A percentile compares a stretch with the other conserved stretches of the same genome.
Evolutionary conservation across 2,113 vertebrate species (phyloP).

Genomic region (Rhineura floridana): DNA sequence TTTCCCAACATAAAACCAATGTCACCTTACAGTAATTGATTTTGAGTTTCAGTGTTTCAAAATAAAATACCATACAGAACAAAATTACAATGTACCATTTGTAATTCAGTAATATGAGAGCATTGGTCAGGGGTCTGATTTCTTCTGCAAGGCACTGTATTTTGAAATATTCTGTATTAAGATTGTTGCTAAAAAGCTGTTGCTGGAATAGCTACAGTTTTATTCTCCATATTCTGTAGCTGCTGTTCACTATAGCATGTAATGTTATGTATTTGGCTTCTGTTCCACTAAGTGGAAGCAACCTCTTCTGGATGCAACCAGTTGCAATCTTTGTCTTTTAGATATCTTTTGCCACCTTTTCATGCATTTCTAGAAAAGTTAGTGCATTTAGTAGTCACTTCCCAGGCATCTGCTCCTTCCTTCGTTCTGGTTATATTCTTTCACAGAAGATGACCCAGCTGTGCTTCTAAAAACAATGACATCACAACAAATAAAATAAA

Average conservation of each 20-base stretch:
- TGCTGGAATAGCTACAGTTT: neutral
- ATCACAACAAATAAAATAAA: neutral
- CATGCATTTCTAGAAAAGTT: neutral
- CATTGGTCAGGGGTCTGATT: too few species aligned
- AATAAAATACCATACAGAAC: too few species aligned
- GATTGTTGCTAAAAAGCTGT: neutral
- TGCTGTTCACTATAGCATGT: too few species aligned
- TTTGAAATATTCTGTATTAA: neutral
- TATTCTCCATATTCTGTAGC: neutral
- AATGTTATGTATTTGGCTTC: neutral
- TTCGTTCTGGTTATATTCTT: neutral
- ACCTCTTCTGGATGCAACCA: neutral
- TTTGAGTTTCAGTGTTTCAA: too few species aligned
- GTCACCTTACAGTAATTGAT: too few species aligned
- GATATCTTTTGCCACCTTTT: neutral
- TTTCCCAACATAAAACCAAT: too few species aligned
- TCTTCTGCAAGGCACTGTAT: too few species aligned
- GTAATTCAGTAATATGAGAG: too few species aligned
- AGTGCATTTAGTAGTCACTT: neutral
- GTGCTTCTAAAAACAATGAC: neutral
- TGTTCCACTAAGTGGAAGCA: neutral
- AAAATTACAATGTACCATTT: too few species aligned
- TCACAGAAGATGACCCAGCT: neutral
- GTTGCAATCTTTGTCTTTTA: neutral
- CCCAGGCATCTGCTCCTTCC: neutral